Base-by-base conservation (phyloP, 2,797 vertebrate species). In the Anolis apletophallus region DNA sequence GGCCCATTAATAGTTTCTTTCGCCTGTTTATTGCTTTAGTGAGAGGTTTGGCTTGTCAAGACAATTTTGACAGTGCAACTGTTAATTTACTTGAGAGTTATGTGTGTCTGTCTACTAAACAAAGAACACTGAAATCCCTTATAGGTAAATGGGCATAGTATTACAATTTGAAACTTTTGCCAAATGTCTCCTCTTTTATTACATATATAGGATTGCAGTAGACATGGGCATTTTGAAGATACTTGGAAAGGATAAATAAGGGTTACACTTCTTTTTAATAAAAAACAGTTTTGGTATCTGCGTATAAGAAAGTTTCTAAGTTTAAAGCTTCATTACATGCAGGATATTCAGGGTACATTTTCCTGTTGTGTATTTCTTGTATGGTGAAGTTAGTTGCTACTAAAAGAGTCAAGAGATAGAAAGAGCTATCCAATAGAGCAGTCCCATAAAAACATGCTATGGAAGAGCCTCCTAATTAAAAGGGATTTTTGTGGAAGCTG, bases 171-270 rank as follows among this genome's bases (percentile, higher is more conserved):
- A 80, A 64, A 10, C 23, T 64, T 61, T 29, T 64, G 5, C 59
- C 78, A 40, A 64, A 29, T 5, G 3, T 26, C 21, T 61, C 32
- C 21, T 40, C n/a, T 78, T 1, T 10, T 59, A 72, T 64, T 64
- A 12, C 10, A 64, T 64, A 9, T 29, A 64, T 64, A 29, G 10
- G 23, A 12, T 26, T 52, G 67, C 76, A 88, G 55, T 64, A 86
- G 86, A 82, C 67, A 26, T 23, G 3, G 0, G 29, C 5, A 2
- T 0, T 0, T 1, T 68, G 79, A 0, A 0, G 68, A 67, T 81
- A 12, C 64, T 87, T 76, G 87, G 55, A 46, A 50, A n/a, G 13
- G 0, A 55, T 81, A 81, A 81, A 72, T 26, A n/a, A 17, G 69
- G 73, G 36, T 50, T 85, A 59, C 40, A 36, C 14, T 13, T 19